Conservation (phyloP, 2,797 vertebrate genomes). For the Lutjanus argentimaculatus region DNA sequence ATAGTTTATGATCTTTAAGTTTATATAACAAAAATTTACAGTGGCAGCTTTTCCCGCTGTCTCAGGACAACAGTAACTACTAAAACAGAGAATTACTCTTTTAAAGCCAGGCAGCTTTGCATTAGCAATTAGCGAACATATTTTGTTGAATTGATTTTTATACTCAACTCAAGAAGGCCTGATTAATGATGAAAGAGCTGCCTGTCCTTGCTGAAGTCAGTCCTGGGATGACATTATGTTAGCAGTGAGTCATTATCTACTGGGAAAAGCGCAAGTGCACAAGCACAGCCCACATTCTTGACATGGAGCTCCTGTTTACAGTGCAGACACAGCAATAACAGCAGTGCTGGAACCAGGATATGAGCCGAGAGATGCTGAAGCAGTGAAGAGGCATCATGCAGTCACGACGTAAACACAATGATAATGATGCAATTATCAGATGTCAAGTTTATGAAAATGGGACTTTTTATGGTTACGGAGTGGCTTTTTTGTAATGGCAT, state of each 20-base stretch:
- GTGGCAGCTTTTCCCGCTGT: constrained; percentile 5
- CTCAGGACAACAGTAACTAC: background rate
- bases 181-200: constrained; percentile 33
- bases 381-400: constrained; percentile 43
- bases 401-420: constrained; percentile 60
- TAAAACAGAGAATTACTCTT: constrained; percentile 1
- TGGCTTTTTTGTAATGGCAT: background rate
- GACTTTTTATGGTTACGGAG: constrained; percentile 1
- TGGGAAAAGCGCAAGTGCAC: constrained; percentile 72
- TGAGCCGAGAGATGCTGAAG: constrained; percentile 60
- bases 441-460: constrained; percentile 8
- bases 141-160: background rate
- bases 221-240: constrained; percentile 69
- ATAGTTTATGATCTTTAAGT: constrained; percentile 5
- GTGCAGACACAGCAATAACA: constrained; percentile 70
- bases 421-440: constrained; percentile 55
- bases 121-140: constrained; percentile 2
- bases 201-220: constrained; percentile 57
- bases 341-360: constrained; percentile 49
- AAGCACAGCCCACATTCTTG: constrained; percentile 81
- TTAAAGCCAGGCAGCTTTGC: background rate
- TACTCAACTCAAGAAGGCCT: constrained; percentile 1
- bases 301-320: constrained; percentile 76
- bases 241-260: constrained; percentile 82
- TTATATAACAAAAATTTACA: background rate